These are phyloP conservation scores for Enteromius unitaeniatus DNA, from an alignment of 2,797 vertebrate species.

Conservation along the genomic window DNA sequence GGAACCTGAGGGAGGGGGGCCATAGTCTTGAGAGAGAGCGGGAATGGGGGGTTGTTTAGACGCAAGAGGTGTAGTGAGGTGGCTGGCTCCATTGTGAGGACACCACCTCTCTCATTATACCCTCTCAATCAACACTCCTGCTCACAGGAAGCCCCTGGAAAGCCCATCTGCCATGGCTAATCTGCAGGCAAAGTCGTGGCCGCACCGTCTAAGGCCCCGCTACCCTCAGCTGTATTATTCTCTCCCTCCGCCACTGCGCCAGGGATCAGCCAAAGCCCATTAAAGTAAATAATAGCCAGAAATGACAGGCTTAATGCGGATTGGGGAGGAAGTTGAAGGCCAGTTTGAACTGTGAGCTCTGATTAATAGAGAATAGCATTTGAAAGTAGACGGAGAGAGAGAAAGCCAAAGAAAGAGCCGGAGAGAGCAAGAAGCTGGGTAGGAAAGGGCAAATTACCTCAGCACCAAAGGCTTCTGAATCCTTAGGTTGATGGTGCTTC, in stretches of 20 bases:
- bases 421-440: constrained; percentile 59
- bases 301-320: constrained; percentile 99
- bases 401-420: constrained; percentile 55
- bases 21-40: constrained; percentile 82
- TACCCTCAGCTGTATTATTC: constrained; percentile 99
- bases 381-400: constrained; percentile 86
- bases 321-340: constrained; percentile 99
- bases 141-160: constrained; percentile 99
- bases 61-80: constrained; percentile 97
- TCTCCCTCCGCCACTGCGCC: constrained; percentile 97
- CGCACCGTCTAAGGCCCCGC: constrained; percentile 91
- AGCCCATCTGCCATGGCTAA: constrained; percentile 99
- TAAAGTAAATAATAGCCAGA: constrained; percentile 99
- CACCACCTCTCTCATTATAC: constrained; percentile 99
- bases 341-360: constrained; percentile 97
- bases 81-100: constrained; percentile 97
- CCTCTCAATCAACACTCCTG: constrained; percentile 99
- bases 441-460: constrained; percentile 85
- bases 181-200: constrained; percentile 98
- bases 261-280: constrained; percentile 99
- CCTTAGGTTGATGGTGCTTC: constrained; percentile 93
- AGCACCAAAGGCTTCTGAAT: constrained; percentile 97
- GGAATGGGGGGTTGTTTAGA: constrained; percentile 96
- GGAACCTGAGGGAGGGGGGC: constrained; percentile 41
- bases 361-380: constrained; percentile 99